phyloP scores from a whole-genome alignment of 2,113 vertebrate genomes.

The Mesembrinibis cayennensis region DNA sequence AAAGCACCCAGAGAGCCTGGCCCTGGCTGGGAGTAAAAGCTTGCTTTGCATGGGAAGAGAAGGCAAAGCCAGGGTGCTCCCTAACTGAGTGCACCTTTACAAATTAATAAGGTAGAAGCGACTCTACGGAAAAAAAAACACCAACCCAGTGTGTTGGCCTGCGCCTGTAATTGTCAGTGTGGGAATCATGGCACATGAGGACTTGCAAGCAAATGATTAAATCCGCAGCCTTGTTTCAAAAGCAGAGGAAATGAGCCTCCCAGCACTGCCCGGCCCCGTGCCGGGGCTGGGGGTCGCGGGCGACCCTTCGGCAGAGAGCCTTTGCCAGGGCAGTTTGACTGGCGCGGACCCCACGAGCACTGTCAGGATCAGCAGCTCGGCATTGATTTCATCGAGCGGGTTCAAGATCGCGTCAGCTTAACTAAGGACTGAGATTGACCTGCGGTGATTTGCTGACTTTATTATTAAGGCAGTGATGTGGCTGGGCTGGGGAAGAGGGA shows the following conservation, averaged over 20 bases:
- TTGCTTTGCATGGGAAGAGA: not conserved
- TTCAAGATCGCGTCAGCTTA: not conserved
- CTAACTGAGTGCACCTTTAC: not conserved
- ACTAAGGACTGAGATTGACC: not conserved
- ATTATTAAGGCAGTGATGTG: not conserved
- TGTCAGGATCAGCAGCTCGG: not conserved
- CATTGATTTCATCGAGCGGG: not conserved
- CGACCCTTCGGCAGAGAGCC: not conserved
- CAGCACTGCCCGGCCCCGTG: fast-evolving
- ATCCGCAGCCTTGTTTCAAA: not conserved
- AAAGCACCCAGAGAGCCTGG: not conserved
- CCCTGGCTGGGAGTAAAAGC: not conserved
- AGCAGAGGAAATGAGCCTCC: not conserved
- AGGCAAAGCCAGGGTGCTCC: not conserved
- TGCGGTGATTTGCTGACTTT: not conserved
- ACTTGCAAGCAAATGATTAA: not conserved
- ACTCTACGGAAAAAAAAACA: not conserved
- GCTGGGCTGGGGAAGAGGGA: not conserved
- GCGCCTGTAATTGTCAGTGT: not conserved
- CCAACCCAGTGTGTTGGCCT: not conserved
- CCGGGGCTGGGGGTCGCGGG: not conserved
- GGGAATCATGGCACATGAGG: not conserved
- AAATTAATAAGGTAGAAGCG: not conserved
- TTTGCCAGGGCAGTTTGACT: not conserved
- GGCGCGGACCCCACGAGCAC: fast-evolving